These are phyloP conservation scores for Etheostoma nigrum DNA, from an alignment of 2,797 vertebrate genomes.

Conservation along the genomic window DNA sequence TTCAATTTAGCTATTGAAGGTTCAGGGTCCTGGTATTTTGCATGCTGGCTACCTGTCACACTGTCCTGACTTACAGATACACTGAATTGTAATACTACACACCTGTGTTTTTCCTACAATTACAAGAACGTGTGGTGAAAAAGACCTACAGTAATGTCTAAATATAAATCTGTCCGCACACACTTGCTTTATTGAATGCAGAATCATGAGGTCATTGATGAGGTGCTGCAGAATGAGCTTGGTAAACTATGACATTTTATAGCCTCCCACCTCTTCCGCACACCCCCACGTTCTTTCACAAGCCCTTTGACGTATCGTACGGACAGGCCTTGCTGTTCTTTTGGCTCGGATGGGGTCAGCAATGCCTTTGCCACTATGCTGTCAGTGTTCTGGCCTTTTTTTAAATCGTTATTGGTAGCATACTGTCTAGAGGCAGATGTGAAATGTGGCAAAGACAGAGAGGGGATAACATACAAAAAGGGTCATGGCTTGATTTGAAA, in stretches of 20 bases:
- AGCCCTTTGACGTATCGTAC: constrained; percentile 5
- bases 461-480: background rate
- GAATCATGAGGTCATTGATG: constrained; percentile 66
- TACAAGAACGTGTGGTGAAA: background rate
- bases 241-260: constrained; percentile 53
- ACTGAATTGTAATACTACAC: background rate
- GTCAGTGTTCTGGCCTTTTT: background rate
- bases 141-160: background rate
- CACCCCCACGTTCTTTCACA: constrained; percentile 22
- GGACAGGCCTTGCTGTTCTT: constrained; percentile 6
- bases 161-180: background rate
- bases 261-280: constrained; percentile 41
- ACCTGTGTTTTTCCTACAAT: background rate
- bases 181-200: constrained; percentile 30
- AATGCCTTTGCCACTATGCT: background rate
- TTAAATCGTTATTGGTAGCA: background rate
- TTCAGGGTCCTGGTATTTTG: background rate
- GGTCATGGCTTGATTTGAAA: background rate
- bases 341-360: background rate
- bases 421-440: background rate
- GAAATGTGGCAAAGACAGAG: background rate
- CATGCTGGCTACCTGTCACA: background rate
- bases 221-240: constrained; percentile 50
- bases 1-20: background rate
- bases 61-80: background rate